A percentile compares a stretch with the other conserved stretches of the same genome.
Conservation (phyloP, 2,888 invertebrate species). For the Aphidius colemani region DNA sequence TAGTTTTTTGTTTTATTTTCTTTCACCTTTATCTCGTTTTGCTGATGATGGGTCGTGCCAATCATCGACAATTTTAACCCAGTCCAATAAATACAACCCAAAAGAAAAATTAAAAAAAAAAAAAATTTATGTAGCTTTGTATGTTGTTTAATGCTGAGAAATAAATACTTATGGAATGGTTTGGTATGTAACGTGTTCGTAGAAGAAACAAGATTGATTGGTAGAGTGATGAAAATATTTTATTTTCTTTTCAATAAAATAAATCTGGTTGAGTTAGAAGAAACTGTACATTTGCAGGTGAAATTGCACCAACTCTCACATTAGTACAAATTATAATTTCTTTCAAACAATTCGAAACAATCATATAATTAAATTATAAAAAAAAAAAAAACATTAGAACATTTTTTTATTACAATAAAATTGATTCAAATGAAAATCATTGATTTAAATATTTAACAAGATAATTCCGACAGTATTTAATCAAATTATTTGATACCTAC, state of each 20-base stretch:
- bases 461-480: too few species aligned
- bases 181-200: constrained; percentile 51
- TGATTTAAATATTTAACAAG: too few species aligned
- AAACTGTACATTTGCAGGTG: background rate
- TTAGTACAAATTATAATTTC: background rate
- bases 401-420: too few species aligned
- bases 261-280: too few species aligned
- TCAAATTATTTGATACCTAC: too few species aligned
- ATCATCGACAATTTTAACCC: constrained; percentile 29
- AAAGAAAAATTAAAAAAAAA: constrained; percentile 52
- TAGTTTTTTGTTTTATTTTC: constrained; percentile 20
- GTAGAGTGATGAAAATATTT: too few species aligned
- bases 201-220: constrained; percentile 42
- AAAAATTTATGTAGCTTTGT: constrained; percentile 39
- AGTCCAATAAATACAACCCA: constrained; percentile 21
- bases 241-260: too few species aligned
- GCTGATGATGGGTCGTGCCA: constrained; percentile 26
- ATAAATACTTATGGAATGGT: constrained; percentile 26
- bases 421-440: too few species aligned
- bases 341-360: too few species aligned
- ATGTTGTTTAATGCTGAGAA: constrained; percentile 29
- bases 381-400: too few species aligned
- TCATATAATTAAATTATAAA: too few species aligned
- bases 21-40: constrained; percentile 25
- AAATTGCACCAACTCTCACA: constrained; percentile 2